Evolutionary conservation across 2,113 vertebrate genomes (phyloP).

Genomic region (Hyperopisus bebe): DNA sequence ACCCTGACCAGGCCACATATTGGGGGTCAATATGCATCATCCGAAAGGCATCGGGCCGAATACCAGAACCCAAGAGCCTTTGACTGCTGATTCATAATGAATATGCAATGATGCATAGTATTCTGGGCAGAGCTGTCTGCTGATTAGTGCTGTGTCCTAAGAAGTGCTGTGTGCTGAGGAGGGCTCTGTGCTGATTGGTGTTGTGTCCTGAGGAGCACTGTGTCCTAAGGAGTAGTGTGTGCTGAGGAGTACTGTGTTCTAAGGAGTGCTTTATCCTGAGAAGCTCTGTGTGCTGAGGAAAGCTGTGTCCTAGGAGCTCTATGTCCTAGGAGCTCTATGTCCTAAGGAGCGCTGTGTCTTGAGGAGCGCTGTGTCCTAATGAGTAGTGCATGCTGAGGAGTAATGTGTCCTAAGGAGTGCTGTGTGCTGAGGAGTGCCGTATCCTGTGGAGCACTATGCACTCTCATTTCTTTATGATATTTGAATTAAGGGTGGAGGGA

Average conservation of each 20-base stretch:
- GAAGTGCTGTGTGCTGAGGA: background rate
- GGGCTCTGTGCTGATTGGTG: too few species aligned
- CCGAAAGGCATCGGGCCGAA: conserved; percentile 24
- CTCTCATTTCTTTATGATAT: background rate
- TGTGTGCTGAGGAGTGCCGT: background rate
- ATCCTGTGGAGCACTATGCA: background rate
- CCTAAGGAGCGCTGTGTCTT: background rate
- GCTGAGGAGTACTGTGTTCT: too few species aligned
- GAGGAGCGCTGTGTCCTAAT: background rate
- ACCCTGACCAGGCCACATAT: conserved; percentile 45
- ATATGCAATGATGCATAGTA: background rate
- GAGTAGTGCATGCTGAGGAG: background rate
- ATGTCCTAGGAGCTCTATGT: background rate
- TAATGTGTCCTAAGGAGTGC: background rate
- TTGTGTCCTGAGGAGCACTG: background rate
- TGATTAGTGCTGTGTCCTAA: background rate
- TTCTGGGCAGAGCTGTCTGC: background rate
- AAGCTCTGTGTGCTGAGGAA: too few species aligned
- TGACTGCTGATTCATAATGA: background rate
- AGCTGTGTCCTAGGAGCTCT: too few species aligned
- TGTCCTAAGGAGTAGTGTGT: background rate
- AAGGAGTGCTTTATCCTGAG: background rate
- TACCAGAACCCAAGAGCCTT: background rate
- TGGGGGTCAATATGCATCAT: conserved; percentile 57
- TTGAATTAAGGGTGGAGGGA: background rate